Evolutionary conservation across 2,113 vertebrate species (phyloP).

Genomic region (Gymnarchus niloticus): DNA sequence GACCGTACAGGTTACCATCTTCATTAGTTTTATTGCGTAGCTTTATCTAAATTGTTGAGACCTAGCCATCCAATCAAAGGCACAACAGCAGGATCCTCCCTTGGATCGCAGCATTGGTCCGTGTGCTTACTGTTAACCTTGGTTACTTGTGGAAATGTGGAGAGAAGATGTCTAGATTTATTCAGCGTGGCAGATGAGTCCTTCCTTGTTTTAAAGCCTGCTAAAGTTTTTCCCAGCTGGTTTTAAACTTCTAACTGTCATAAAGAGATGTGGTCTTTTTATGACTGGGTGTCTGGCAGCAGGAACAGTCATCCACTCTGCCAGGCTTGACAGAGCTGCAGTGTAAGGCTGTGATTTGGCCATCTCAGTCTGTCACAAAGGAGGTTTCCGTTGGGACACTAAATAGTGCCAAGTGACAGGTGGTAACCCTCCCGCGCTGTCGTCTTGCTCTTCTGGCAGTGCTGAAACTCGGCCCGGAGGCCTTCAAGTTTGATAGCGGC

Average conservation of each 20-base stretch:
- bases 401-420: not conserved
- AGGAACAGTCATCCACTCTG: too few species aligned
- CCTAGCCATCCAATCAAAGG: too few species aligned
- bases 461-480: slow-evolving; percentile 74
- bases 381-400: not conserved
- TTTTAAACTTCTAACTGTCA: not conserved
- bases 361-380: not conserved
- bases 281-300: too few species aligned
- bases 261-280: not conserved
- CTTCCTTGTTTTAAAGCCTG: too few species aligned
- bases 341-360: not conserved
- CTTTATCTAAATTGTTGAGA: too few species aligned
- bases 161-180: too few species aligned
- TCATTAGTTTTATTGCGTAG: not conserved
- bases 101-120: too few species aligned
- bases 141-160: too few species aligned
- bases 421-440: not conserved
- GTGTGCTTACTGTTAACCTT: too few species aligned
- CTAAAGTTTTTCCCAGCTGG: too few species aligned
- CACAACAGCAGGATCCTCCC: too few species aligned
- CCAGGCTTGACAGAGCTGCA: not conserved
- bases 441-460: slow-evolving; percentile 45
- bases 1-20: slow-evolving; percentile 69
- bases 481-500: slow-evolving; percentile 77
- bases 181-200: too few species aligned